Conservation (phyloP, 2,797 vertebrate genomes). For the Triplophysa yarkandensis region DNA sequence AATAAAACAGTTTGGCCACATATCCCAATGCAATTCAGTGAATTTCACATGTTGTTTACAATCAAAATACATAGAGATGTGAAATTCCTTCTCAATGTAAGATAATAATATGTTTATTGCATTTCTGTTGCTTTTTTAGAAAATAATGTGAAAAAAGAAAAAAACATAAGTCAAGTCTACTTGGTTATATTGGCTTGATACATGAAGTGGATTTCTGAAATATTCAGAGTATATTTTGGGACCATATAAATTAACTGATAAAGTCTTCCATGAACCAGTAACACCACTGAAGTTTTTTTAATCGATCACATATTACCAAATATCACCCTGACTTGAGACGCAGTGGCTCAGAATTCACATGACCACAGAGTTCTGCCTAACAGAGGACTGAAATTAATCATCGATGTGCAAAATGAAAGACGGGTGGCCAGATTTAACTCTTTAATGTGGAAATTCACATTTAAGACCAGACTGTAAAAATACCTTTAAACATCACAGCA, state of each 20-base stretch:
- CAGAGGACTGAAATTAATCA: not conserved
- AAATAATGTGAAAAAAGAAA: not conserved
- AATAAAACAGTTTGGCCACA: slow-evolving; percentile 40
- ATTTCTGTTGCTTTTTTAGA: not conserved
- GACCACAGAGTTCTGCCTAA: not conserved
- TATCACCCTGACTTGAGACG: not conserved
- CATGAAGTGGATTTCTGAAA: not conserved
- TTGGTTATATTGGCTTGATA: not conserved
- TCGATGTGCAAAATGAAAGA: slow-evolving; percentile 10
- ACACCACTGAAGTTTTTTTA: not conserved
- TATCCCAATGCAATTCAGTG: slow-evolving; percentile 18
- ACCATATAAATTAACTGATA: not conserved
- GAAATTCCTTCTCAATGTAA: not conserved
- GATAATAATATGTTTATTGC: not conserved
- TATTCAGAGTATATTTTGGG: not conserved
- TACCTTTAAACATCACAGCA: slow-evolving; percentile 36
- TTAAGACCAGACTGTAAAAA: slow-evolving; percentile 45
- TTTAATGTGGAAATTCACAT: slow-evolving; percentile 44
- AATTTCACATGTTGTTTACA: not conserved
- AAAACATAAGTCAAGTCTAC: not conserved
- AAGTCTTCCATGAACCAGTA: not conserved
- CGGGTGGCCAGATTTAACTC: slow-evolving; percentile 2
- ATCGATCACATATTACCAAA: not conserved
- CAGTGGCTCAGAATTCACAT: not conserved
- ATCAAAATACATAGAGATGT: not conserved